These are phyloP conservation scores for Centrocercus urophasianus DNA, from an alignment of 2,113 vertebrate species.

Conservation along the genomic window DNA sequence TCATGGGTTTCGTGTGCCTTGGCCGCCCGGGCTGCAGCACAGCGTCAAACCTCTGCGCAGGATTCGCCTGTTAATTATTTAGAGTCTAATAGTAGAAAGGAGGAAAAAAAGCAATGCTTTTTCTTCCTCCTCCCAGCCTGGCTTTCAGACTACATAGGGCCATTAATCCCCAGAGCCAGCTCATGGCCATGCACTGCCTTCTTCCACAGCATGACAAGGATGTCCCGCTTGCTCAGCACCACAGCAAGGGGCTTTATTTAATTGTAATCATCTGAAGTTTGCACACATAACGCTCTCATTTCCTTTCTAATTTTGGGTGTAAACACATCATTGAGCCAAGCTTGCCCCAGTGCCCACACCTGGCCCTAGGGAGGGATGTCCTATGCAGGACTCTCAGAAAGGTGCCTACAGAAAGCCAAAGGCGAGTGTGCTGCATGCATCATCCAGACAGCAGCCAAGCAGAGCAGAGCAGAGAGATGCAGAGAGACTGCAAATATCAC, in stretches of 20 bases:
- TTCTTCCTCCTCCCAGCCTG: background rate
- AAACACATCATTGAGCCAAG: background rate
- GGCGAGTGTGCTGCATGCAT: background rate
- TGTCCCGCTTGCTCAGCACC: background rate
- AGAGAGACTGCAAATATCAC: background rate
- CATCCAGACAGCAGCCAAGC: background rate
- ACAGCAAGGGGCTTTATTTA: background rate
- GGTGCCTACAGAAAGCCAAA: background rate
- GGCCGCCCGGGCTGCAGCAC: constrained; percentile 50
- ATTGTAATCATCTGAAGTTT: constrained; percentile 8
- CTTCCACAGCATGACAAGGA: background rate
- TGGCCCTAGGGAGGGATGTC: background rate
- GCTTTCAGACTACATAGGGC: background rate
- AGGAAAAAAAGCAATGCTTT: background rate
- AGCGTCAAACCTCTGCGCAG: constrained; percentile 50
- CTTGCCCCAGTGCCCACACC: background rate
- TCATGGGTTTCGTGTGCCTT: constrained; percentile 59
- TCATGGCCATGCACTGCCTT: background rate
- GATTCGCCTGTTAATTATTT: constrained; percentile 69
- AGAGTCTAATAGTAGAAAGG: constrained; percentile 27
- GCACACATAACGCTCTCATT: constrained; percentile 1
- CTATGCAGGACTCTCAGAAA: background rate
- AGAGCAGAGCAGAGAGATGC: background rate
- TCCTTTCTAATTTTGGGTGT: background rate
- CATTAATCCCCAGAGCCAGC: background rate